Evolutionary conservation across 2,797 vertebrate genomes (phyloP).

Genomic region (Synaphobranchus kaupii): DNA sequence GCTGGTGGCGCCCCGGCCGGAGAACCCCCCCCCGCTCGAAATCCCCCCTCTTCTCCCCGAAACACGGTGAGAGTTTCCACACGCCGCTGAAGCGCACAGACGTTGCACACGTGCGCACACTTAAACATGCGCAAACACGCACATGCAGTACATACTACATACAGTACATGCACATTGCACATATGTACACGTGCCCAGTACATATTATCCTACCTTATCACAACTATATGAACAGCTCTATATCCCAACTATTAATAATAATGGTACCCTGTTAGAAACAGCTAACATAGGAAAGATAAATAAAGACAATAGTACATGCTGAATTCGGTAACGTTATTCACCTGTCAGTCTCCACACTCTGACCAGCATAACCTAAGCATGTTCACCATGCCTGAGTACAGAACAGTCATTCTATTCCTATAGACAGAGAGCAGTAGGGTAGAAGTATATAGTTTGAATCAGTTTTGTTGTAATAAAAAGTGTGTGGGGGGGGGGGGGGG

Average conservation of each 20-base stretch:
- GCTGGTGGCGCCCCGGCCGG: slow-evolving; percentile 81
- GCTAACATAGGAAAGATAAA: neutral
- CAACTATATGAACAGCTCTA: neutral
- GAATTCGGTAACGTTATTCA: neutral
- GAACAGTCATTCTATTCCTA: neutral
- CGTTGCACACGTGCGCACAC: neutral
- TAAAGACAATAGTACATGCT: neutral
- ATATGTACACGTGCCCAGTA: neutral
- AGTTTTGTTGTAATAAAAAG: neutral
- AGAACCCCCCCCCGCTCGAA: slow-evolving; percentile 71
- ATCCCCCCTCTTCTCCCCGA: slow-evolving; percentile 83
- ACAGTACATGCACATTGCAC: no score
- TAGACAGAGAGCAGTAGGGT: neutral
- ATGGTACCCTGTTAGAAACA: neutral
- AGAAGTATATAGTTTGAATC: neutral
- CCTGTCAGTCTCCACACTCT: neutral
- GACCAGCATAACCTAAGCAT: no score
- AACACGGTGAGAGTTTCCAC: slow-evolving; percentile 75
- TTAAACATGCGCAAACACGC: neutral
- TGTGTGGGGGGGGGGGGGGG: no score
- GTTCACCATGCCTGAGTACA: neutral
- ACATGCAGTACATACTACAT: no score
- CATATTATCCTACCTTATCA: neutral
- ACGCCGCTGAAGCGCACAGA: neutral
- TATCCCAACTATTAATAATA: neutral